Evolutionary conservation across 2,888 invertebrate genomes (phyloP).

Genomic region (Drosophila kanekoi): DNA sequence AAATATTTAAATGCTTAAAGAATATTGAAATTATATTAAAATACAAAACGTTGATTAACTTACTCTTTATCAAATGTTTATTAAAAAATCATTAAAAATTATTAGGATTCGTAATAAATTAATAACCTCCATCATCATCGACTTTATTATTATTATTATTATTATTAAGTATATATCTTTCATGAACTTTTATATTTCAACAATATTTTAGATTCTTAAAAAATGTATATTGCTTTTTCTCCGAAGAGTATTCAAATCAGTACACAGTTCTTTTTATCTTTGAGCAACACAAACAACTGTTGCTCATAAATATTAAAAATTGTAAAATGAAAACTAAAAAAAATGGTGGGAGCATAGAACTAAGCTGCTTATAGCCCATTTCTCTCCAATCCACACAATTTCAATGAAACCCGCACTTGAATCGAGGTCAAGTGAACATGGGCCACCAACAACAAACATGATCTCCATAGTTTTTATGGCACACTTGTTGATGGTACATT

Average conservation of each 20-base stretch:
- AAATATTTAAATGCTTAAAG: no score
- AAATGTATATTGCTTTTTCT: not conserved
- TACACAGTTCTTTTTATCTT: conserved; percentile 20
- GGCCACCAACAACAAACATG: conserved; percentile 3
- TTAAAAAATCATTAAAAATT: no score
- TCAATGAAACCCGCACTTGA: conserved; percentile 60
- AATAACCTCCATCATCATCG: no score
- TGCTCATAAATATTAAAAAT: conserved; percentile 69
- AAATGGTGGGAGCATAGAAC: conserved; percentile 35
- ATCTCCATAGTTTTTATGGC: not conserved
- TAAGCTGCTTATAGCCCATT: conserved; percentile 35
- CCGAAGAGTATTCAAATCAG: conserved; percentile 37
- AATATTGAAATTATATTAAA: not conserved
- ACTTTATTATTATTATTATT: no score
- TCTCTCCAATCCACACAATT: conserved; percentile 14
- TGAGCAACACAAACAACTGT: conserved; percentile 62
- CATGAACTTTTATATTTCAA: no score
- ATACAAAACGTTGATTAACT: not conserved
- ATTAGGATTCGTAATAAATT: no score
- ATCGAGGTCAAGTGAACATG: conserved; percentile 56
- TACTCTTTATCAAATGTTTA: no score
- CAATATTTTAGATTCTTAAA: no score
- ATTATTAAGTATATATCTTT: no score
- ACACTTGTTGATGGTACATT: no score
- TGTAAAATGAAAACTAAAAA: conserved; percentile 14